Conservation (phyloP, 2,113 vertebrate species). For the Clinocottus analis region DNA sequence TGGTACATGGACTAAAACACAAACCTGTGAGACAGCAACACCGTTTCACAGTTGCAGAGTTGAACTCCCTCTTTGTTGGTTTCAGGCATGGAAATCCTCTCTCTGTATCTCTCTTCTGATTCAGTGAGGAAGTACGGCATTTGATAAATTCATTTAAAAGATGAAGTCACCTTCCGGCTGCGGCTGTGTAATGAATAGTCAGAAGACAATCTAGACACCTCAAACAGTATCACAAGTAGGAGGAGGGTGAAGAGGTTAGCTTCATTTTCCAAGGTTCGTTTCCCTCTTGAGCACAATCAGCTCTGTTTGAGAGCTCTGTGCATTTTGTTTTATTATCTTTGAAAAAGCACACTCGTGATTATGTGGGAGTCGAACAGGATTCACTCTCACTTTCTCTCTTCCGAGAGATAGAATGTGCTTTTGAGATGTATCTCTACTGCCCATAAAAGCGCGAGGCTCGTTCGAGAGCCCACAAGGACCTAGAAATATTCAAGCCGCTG, state of each 20-base stretch:
- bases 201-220: slow-evolving; percentile 27
- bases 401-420: slow-evolving; percentile 50
- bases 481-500: slow-evolving; percentile 41
- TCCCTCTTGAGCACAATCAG: slow-evolving; percentile 67
- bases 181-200: slow-evolving; percentile 21
- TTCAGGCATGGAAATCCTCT: slow-evolving; percentile 1
- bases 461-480: slow-evolving; percentile 36
- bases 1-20: neutral
- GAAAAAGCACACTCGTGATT: slow-evolving; percentile 70
- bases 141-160: slow-evolving; percentile 12
- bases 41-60: neutral
- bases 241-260: slow-evolving; percentile 43
- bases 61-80: neutral
- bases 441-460: slow-evolving; percentile 34
- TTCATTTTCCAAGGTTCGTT: slow-evolving; percentile 52
- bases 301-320: slow-evolving; percentile 47
- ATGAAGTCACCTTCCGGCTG: slow-evolving; percentile 27
- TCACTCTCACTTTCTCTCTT: slow-evolving; percentile 52
- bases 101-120: neutral
- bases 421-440: slow-evolving; percentile 48
- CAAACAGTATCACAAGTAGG: slow-evolving; percentile 35
- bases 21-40: slow-evolving; percentile 8
- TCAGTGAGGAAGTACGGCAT: neutral
- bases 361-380: slow-evolving; percentile 65
- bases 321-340: slow-evolving; percentile 69